phyloP scores from a whole-genome alignment of 2,113 vertebrate genomes.

The Carassius auratus region DNA sequence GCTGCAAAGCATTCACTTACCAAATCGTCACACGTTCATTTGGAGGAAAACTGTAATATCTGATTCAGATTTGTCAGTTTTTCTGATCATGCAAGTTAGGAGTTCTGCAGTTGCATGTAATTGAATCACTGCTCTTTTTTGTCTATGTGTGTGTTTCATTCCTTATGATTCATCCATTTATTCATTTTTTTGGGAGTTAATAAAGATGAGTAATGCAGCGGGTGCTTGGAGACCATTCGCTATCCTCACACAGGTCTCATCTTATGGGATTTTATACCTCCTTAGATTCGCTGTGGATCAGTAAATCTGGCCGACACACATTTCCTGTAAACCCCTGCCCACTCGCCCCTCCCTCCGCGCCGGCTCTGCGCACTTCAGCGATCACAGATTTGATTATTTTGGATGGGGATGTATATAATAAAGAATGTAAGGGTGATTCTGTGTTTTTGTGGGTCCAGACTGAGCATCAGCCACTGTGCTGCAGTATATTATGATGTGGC shows the following conservation, averaged over 20 bases:
- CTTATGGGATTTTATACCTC: slow-evolving; percentile 18
- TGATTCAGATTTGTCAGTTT: not conserved
- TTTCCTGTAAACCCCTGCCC: slow-evolving; percentile 12
- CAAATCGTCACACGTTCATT: not conserved
- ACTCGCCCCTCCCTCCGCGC: not conserved
- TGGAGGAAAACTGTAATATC: not conserved
- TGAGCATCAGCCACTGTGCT: not conserved
- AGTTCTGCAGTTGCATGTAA: not conserved
- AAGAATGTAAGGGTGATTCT: not conserved
- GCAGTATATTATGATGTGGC: not conserved
- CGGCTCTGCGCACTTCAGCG: slow-evolving; percentile 3
- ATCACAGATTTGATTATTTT: slow-evolving; percentile 23
- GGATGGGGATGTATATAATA: slow-evolving; percentile 2
- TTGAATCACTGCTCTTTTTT: slow-evolving; percentile 38
- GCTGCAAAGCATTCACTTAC: not conserved
- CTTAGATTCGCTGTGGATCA: slow-evolving; percentile 30
- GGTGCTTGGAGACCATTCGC: not conserved
- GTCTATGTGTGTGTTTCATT: slow-evolving; percentile 23
- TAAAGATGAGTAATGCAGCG: slow-evolving; percentile 60
- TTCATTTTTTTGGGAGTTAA: slow-evolving; percentile 58
- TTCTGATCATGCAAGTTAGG: not conserved
- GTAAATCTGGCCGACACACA: slow-evolving; percentile 30
- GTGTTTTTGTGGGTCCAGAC: not conserved
- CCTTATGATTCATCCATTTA: slow-evolving; percentile 50
- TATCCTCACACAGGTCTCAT: not conserved